phyloP scores from a whole-genome alignment of 2,888 invertebrate genomes.

The Nipponacmea schrenckii region DNA sequence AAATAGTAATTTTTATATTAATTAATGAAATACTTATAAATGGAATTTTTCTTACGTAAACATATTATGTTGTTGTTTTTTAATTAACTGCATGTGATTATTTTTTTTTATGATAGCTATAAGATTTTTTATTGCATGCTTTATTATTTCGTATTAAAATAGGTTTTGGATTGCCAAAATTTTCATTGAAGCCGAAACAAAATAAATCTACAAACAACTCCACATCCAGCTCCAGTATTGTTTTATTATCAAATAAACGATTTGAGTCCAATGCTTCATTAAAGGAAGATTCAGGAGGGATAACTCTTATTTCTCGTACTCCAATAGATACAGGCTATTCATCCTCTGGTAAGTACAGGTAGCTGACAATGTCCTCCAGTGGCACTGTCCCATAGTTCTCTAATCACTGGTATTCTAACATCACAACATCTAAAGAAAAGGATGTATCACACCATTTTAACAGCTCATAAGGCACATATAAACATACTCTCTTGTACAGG shows the following conservation, averaged over 20 bases:
- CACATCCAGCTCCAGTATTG: constrained; percentile 42
- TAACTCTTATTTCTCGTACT: constrained; percentile 58
- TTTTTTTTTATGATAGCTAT: too few species aligned
- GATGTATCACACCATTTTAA: too few species aligned
- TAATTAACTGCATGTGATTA: too few species aligned
- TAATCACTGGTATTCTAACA: too few species aligned
- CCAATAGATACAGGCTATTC: constrained; percentile 43
- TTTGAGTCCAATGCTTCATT: constrained; percentile 30
- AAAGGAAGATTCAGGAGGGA: constrained; percentile 43
- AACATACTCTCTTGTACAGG: too few species aligned
- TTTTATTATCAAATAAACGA: constrained; percentile 49
- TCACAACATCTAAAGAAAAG: too few species aligned
- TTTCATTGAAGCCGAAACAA: constrained; percentile 40
- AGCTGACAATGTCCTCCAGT: constrained; percentile 19
- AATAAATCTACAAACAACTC: constrained; percentile 40
- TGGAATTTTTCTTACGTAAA: too few species aligned
- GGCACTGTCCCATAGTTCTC: not conserved
- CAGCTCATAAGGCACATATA: too few species aligned
- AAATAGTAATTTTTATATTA: too few species aligned
- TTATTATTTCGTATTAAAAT: constrained; percentile 26
- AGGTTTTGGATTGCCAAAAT: constrained; percentile 57
- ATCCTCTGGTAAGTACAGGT: constrained; percentile 51
- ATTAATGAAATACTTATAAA: too few species aligned
- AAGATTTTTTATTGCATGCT: too few species aligned
- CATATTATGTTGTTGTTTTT: too few species aligned